Evolutionary conservation across 2,797 vertebrate genomes (phyloP), one percentile per base, ranked within the genome.

Genomic region (Cetoscarus ocellatus): DNA sequence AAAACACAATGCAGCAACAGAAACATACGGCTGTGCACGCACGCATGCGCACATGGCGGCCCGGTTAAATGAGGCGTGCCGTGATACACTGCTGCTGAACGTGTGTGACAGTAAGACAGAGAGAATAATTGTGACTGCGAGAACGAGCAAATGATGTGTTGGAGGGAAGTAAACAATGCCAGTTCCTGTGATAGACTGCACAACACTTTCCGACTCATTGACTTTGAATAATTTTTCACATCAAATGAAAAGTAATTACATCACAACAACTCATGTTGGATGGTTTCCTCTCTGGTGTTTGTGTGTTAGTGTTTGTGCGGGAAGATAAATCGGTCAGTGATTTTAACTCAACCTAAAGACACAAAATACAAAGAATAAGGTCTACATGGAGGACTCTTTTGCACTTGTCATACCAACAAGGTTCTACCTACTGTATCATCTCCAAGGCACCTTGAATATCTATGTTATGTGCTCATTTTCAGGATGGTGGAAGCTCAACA

Each of bases 191-290:
- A 91, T 85, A 85, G 89, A 91, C 89, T 84, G 83, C 81, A 70
- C 39, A 90, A 91, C 88, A 90, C 92, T 91, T 89, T 92, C 85
- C 89, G 67, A 87, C 92, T 92, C 92, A 91, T 92, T 90, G 89
- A 88, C 82, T 92, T 86, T 91, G 88, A 91, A 92, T 92, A 84
- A 91, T 91, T 92, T 88, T 87, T 85, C 87, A 90, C 85, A 92
- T 93, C 89, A 90, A 88, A 91, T 90, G 84, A 88, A 90, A 90
- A 90, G 83, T 90, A 93, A 92, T 92, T 90, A 92, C 84, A 86
- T 86, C 86, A 91, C 86, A 89, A 75, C 83, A 80, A 79, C 84
- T 88, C 82, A 57, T 84, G 84, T 77, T 86, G 84, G 86, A 85
- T 87, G 83, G 66, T 71, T 86, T 83, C 49, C 62, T 61, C 61